Conservation (phyloP, 1,140 invertebrate genomes). For the Pinna nobilis region DNA sequence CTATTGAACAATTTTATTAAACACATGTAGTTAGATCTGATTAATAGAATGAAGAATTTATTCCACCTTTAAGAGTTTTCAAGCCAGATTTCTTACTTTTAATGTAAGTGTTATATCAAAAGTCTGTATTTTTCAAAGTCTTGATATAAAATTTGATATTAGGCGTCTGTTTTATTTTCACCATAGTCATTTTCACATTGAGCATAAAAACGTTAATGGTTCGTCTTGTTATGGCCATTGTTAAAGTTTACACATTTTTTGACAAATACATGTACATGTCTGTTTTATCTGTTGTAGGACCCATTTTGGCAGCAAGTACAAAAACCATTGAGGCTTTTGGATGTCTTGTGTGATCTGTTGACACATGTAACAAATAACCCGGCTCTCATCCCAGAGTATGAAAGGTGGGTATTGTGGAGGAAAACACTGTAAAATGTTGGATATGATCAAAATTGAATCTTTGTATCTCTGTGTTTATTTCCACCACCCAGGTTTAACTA, state of each 20-base stretch:
- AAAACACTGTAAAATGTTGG: too few relatives aligned
- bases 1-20: too few relatives aligned
- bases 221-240: background rate
- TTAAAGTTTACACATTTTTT: background rate
- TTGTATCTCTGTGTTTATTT: background rate
- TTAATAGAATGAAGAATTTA: too few relatives aligned
- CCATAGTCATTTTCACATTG: background rate
- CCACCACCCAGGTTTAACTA: constrained; percentile 23
- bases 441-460: background rate
- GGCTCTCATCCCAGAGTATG: constrained; percentile 55
- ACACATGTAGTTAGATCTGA: too few relatives aligned
- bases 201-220: background rate
- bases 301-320: constrained; percentile 65
- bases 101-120: too few relatives aligned
- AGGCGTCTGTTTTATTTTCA: background rate
- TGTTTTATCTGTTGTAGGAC: constrained; percentile 60
- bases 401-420: too few relatives aligned
- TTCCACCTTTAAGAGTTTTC: too few relatives aligned
- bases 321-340: constrained; percentile 71
- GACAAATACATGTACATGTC: background rate
- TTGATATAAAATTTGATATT: too few relatives aligned
- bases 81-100: too few relatives aligned
- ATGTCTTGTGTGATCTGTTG: constrained; percentile 67
- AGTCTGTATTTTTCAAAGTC: too few relatives aligned
- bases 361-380: constrained; percentile 61